Evolutionary conservation across 2,888 invertebrate species (phyloP), one percentile per base, ranked within the genome.

Genomic region (Pardosa pseudoannulata): DNA sequence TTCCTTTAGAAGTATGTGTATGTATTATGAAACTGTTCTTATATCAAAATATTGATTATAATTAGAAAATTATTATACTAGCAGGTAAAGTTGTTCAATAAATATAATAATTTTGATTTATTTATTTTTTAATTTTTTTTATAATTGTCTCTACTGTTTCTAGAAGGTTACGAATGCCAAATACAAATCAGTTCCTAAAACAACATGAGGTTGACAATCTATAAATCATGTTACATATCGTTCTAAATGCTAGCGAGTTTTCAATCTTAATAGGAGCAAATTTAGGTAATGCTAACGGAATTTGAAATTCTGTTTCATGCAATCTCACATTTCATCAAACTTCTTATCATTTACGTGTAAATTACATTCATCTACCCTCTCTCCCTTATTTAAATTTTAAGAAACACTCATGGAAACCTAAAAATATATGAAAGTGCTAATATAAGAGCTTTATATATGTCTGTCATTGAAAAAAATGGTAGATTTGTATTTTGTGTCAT

Each of bases 181-280:
- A 70, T 70, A 70, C 70, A 70, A 41, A 16, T 16, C 28, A 70
- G 70, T 70, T 70, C 70, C 70, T 70, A 27, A 70, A 27, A 41
- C n/a, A 16, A 27, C 13, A 31, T 11, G 31, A 36, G 68, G 36
- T 31, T 16, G 70, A 70, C 70, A 70, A 70, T 70, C 70, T 28
- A 36, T 41, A 32, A 23, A 67, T 67, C 23, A 6, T 32, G n/a
- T 23, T 67, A 32, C 67, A 67, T 67, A 67, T 67, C 67, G 31
- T 67, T 67, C n/a, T 67, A 67, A 67, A 31, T 19, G 67, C n/a
- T 36, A 67, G 67, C 16, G 6, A 67, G n/a, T 19, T 67, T 67
- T 36, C 32, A 67, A 32, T 32, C 23, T 19, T n/a, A 67, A 32
- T 67, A 19, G 65, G n/a, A 32, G 32, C n/a, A n/a, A 11, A 67